Percentiles rank a stretch among this genome's conserved stretches.
phyloP scores from a whole-genome alignment of 2,113 vertebrate genomes.

The Catharus minimus region DNA sequence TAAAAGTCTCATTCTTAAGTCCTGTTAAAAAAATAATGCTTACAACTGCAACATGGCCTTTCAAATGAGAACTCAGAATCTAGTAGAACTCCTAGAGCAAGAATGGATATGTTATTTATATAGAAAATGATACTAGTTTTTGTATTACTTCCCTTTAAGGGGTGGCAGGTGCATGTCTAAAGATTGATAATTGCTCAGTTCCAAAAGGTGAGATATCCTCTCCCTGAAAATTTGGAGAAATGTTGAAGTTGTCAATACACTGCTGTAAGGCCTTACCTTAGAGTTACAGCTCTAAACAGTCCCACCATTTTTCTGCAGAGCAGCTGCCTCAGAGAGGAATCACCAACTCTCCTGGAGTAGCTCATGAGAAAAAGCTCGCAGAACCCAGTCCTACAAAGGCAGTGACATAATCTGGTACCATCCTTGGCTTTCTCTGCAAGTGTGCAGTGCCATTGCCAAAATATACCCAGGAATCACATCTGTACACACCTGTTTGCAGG shows the following conservation, averaged over 20 bases:
- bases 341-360: not conserved
- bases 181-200: not conserved
- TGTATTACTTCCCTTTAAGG: not conserved
- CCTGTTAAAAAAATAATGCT: not conserved
- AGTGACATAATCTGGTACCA: not conserved
- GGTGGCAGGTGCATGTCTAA: not conserved
- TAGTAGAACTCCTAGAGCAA: not conserved
- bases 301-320: not conserved
- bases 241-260: not conserved
- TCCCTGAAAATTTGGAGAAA: not conserved
- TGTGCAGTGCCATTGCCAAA: not conserved
- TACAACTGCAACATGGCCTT: not conserved
- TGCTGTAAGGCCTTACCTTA: not conserved
- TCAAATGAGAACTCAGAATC: not conserved
- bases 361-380: fast-evolving
- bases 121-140: fast-evolving
- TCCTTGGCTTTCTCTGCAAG: not conserved
- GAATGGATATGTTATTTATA: not conserved
- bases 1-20: not conserved
- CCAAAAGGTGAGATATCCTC: not conserved
- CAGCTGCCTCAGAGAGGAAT: not conserved
- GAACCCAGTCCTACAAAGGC: not conserved
- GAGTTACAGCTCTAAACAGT: not conserved
- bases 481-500: not conserved
- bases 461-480: not conserved